Conservation (phyloP, 2,113 vertebrate genomes). For the Hippocampus abdominalis region DNA sequence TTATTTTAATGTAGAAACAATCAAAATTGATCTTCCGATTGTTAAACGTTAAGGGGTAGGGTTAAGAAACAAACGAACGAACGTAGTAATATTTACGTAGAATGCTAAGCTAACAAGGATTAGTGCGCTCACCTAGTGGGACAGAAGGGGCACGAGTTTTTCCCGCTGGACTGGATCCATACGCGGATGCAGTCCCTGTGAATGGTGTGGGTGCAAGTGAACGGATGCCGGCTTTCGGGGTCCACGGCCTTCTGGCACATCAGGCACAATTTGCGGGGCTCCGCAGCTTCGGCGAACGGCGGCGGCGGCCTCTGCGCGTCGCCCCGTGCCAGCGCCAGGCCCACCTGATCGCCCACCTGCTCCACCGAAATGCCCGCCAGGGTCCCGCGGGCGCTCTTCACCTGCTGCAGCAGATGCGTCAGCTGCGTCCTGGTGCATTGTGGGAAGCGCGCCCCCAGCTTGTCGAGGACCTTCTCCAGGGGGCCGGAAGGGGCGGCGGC, state of each 20-base stretch:
- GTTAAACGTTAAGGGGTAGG: neutral
- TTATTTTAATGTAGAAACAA: neutral
- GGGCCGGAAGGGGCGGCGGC: constrained; percentile 54
- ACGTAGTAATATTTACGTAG: too few relatives aligned
- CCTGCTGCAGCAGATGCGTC: constrained; percentile 84
- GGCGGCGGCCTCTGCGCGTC: constrained; percentile 45
- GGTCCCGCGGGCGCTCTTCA: constrained; percentile 85
- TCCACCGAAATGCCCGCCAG: constrained; percentile 88
- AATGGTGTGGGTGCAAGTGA: constrained; percentile 81
- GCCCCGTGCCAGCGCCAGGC: constrained; percentile 67
- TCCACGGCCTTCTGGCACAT: constrained; percentile 89
- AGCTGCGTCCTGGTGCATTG: constrained; percentile 83
- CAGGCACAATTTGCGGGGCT: constrained; percentile 79
- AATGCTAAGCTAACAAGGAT: neutral
- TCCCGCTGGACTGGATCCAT: constrained; percentile 61
- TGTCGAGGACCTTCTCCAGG: constrained; percentile 87
- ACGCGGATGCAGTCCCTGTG: constrained; percentile 76
- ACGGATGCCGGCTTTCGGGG: constrained; percentile 77
- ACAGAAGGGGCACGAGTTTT: constrained; percentile 66
- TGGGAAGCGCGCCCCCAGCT: constrained; percentile 78
- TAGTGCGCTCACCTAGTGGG: neutral
- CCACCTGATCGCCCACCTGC: constrained; percentile 81
- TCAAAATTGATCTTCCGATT: neutral
- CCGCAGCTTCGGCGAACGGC: neutral
- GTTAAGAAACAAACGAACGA: too few relatives aligned